Evolutionary conservation across 2,888 invertebrate species (phyloP), one percentile per base, ranked within the genome.

Genomic region (Heliothis peltigera): DNA sequence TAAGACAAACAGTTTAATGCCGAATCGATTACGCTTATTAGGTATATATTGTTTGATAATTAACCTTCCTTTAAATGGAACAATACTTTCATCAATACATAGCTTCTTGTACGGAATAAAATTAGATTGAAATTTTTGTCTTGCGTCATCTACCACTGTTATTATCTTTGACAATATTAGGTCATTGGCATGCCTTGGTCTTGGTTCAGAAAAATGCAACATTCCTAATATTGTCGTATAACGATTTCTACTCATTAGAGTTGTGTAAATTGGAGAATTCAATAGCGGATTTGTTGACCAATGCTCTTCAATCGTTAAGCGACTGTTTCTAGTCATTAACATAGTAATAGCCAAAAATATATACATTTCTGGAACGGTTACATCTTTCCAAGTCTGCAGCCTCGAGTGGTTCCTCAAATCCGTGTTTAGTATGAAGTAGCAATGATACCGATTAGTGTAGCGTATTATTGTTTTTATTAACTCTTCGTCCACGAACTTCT

Each of bases 21-120:
- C 62, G 2, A 65, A 62, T 49, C 64, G 28, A 39, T 62, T 65
- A 6, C 64, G 49, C 35, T 64, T 64, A n/a, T 59, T 54, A 25
- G 60, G 59, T 43, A 58, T 17, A 15, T 52, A 62, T 39, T 59
- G 54, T 58, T 57, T 65, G 10, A 61, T 55, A 32, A 43, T 19
- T 19, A 64, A 48, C 0, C 61, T 42, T 35, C 61, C 61, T 35
- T 62, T 62, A 62, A 65, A 46, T 35, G 42, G 48, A 49, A 55
- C 39, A 18, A 60, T 44, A 18, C 61, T 66, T 61, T 66, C 47
- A 21, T 58, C 52, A 53, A 63, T 56, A 49, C 63, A 56, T 3
- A 63, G 49, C 10, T 10, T 56, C 51, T 60, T 54, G 49, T 44
- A 60, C 39, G 64, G 61, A 15, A 54, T 53, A 10, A 54, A 54